Evolutionary conservation across 2,113 vertebrate genomes (phyloP), one percentile per base, ranked within the genome.

Genomic region (Perognathus longimembris): DNA sequence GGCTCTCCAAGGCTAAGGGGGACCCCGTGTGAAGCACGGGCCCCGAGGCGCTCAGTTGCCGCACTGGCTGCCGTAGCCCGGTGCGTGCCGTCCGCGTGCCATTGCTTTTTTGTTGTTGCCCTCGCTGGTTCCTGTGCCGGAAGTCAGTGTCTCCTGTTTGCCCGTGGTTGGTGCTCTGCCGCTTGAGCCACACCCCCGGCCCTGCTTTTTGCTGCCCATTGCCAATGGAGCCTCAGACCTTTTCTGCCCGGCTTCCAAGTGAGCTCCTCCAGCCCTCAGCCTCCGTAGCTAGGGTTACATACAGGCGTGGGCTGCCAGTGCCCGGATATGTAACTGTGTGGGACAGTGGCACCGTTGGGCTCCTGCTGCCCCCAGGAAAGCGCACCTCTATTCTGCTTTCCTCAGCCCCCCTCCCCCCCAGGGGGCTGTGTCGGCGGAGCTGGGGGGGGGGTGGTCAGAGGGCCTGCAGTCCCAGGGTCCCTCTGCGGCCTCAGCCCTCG

Each of bases 31-130:
- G 4, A 69, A 76, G 40, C 54, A 40, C 15, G 4, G 20, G 67
- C 9, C 18, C 1, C 0, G n/a, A 24, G 9, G 24, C 6, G n/a
- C 26, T 3, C 38, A n/a, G 0, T 3, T 0, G 1, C n/a, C n/a
- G n/a, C n/a, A n/a, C n/a, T n/a, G n/a, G n/a, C 20, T 3, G 30
- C 20, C 77, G 4, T 18, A 21, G 9, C 67, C 2, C 0, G 4
- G 50, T 0, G 1, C 5, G 50, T 0, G 1, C 59, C 78, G 73
- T 70, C 67, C 32, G 0, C 0, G 5, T 28, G 45, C 24, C 7
- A 0, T 8, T 54, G 17, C 50, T 14, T 54, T 15, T 9, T 15
- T 54, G 50, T 15, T 54, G 50, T 54, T 20, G 50, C 4, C 50
- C 50, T 54, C 17, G 15, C 45, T 45, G 45, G 45, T 45, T 45